Conservation (phyloP, 1,140 invertebrate genomes). For the Drosophila lini region DNA sequence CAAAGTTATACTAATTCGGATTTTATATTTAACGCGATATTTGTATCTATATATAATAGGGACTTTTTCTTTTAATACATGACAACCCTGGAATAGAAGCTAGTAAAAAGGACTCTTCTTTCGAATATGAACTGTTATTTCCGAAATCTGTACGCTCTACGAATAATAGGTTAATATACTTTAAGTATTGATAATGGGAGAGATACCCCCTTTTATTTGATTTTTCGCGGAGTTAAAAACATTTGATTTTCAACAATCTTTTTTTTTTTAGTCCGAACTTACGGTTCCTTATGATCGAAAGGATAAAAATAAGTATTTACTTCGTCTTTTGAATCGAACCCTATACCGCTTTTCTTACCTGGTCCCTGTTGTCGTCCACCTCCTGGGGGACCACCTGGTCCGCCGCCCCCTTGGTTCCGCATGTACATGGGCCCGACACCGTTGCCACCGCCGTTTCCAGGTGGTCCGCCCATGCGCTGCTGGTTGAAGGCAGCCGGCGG, state of each 20-base stretch:
- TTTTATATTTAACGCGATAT: no score
- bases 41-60: no score
- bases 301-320: neutral
- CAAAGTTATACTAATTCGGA: no score
- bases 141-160: neutral
- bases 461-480: slow-evolving; percentile 72
- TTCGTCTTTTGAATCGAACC: neutral
- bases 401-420: slow-evolving; percentile 58
- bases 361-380: slow-evolving; percentile 70
- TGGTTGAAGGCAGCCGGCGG: slow-evolving; percentile 78
- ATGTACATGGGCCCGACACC: slow-evolving; percentile 70
- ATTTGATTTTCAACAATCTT: neutral
- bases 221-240: neutral
- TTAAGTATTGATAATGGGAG: neutral
- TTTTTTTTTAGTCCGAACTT: neutral
- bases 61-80: no score
- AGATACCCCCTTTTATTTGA: neutral
- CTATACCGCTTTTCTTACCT: slow-evolving; percentile 39
- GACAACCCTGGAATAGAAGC: no score
- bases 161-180: neutral
- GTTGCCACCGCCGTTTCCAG: slow-evolving; percentile 46
- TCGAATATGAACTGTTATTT: neutral
- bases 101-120: neutral
- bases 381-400: slow-evolving; percentile 49
- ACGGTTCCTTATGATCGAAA: neutral